phyloP scores from a whole-genome alignment of 2,113 vertebrate species.

The Gymnarchus niloticus region DNA sequence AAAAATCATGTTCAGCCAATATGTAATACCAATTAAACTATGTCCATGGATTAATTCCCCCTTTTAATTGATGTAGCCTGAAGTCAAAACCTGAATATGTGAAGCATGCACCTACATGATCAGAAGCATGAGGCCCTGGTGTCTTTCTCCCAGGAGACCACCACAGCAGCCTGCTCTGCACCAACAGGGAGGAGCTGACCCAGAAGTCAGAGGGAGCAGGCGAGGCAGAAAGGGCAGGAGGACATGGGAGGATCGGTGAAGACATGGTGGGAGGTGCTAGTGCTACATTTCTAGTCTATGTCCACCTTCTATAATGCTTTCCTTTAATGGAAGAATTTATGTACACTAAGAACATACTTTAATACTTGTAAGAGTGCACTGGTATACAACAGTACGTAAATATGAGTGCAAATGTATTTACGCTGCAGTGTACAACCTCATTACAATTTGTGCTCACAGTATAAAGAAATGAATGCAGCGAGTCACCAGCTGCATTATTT shows the following conservation, averaged over 20 bases:
- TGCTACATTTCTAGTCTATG: not conserved
- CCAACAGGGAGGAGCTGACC: slow-evolving; percentile 58
- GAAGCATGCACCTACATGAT: slow-evolving; percentile 21
- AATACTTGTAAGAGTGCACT: not conserved
- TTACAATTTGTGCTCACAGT: no score
- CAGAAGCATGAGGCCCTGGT: not conserved
- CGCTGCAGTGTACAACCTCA: no score
- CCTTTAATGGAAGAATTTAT: no score
- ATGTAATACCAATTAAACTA: slow-evolving; percentile 29
- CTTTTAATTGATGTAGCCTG: slow-evolving; percentile 17
- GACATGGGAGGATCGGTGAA: not conserved
- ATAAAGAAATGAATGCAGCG: no score
- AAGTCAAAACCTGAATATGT: slow-evolving; percentile 42
- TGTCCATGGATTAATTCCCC: slow-evolving; percentile 9
- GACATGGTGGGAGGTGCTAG: not conserved
- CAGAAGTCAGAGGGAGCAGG: slow-evolving; percentile 53
- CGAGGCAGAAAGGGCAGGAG: slow-evolving; percentile 30
- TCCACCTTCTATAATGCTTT: not conserved
- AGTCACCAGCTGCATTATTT: not conserved
- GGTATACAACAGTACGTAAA: not conserved
- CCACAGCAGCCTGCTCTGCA: slow-evolving; percentile 60
- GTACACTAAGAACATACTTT: no score
- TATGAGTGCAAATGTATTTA: no score
- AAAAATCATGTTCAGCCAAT: slow-evolving; percentile 9
- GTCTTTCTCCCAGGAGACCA: not conserved